phyloP scores from a whole-genome alignment of 2,797 vertebrate genomes.

The Meriones psammophilus region DNA sequence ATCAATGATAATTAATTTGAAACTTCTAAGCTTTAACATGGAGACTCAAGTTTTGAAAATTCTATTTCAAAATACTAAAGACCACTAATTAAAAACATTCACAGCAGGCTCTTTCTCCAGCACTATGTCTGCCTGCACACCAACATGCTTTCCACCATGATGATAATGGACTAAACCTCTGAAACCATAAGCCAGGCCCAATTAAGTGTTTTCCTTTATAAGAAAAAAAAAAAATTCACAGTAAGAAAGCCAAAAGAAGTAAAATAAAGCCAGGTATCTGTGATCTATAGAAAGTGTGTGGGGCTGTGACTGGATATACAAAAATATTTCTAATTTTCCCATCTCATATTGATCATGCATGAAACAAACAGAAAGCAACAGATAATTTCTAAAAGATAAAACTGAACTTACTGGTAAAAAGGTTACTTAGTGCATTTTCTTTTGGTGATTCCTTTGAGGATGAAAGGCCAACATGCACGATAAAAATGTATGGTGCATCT shows the following conservation, averaged over 20 bases:
- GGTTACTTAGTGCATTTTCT: slow-evolving; percentile 79
- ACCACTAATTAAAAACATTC: slow-evolving; percentile 42
- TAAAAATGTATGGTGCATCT: slow-evolving; percentile 97
- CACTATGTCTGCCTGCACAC: not conserved
- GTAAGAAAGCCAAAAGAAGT: not conserved
- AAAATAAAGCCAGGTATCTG: slow-evolving; percentile 11
- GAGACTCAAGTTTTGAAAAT: slow-evolving; percentile 24
- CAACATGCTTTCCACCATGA: not conserved
- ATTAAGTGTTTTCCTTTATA: not conserved
- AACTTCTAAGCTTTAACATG: slow-evolving; percentile 36
- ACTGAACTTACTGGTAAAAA: slow-evolving; percentile 88
- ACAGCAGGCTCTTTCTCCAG: not conserved
- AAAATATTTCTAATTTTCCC: slow-evolving; percentile 20
- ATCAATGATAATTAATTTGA: not conserved
- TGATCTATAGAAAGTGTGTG: not conserved
- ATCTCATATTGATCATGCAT: not conserved
- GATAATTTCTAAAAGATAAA: slow-evolving; percentile 25
- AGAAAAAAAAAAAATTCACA: not conserved
- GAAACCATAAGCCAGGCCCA: not conserved
- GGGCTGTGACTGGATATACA: not conserved
- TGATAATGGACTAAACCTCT: not conserved
- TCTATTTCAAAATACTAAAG: slow-evolving; percentile 42
- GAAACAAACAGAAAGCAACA: slow-evolving; percentile 34
- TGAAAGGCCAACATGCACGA: slow-evolving; percentile 90
- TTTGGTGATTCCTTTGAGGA: slow-evolving; percentile 82